Evolutionary conservation across 2,797 vertebrate species (phyloP), one percentile per base, ranked within the genome.

Genomic region (Falco cherrug): DNA sequence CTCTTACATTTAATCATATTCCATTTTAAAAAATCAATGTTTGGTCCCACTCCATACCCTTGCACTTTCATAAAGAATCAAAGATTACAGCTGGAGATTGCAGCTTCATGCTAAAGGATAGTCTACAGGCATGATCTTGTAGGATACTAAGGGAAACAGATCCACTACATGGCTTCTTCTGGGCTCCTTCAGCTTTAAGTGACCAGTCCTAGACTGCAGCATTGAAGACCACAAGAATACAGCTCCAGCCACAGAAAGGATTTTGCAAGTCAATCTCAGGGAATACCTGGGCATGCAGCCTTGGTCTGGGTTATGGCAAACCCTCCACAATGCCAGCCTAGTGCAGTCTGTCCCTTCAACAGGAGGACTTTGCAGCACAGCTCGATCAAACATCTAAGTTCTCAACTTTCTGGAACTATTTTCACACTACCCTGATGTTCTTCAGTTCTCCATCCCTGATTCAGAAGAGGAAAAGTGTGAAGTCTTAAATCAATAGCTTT

Each of bases 241-340:
- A 37, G 43, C 16, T 89, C 35, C 37, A 76, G 43, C 17, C 67
- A 67, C 17, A n/a, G 22, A 45, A 69, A 70, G 17, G 37, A 57
- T 60, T 89, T 56, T 65, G 41, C 47, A 86, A 77, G 33, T 26
- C 59, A 22, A 1, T 10, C 61, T 47, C 12, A 11, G 21, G 33
- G 37, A 64, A 15, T 0, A 31, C 29, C 16, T 22, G 9, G 73
- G 16, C 19, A 29, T 0, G 2, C n/a, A 65, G 57, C 26, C 17
- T 15, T 35, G 51, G 16, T 29, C 13, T 16, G 22, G 12, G 33
- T 48, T 67, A 47, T 9, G 17, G 65, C 31, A 95, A 91, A 64
- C 11, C 35, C 47, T 54, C 61, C 37, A 18, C 67, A 69, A 18
- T 4, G 2, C 29, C 10, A 4, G 17, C n/a, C 31, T 26, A 18